Base-by-base conservation (phyloP, 2,113 vertebrate genomes). In the Pedetes capensis region DNA sequence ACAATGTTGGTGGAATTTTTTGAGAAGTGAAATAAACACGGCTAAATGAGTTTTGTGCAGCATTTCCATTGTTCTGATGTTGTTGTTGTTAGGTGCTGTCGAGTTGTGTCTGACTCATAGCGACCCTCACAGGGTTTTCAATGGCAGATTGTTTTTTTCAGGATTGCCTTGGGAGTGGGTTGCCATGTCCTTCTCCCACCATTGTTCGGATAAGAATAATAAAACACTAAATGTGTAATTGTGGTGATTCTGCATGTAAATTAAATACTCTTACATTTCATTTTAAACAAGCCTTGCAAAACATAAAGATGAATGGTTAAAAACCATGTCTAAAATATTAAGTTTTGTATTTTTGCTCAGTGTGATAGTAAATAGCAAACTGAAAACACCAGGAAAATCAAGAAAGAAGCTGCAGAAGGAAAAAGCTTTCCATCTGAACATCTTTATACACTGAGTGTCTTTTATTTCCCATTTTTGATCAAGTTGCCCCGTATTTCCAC, bases 221-320 rank as follows among this genome's bases (percentile, higher is more conserved):
- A 76, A 63, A 71, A 89, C 81, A 69, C 1, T 29, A 74, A 72
- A 39, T 75, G 42, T 53, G 53, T n/a, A 29, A 76, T 61, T 94
- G 59, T 61, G 78, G 49, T 92, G 72, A 92, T 74, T 95, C 80
- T 76, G 22, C 27, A 71, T 90, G 11, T 89, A 44, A 57, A 42
- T 69, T 64, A 84, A 93, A 85, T 85, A 57, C 14, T 79, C 23
- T 86, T 87, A 76, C 10, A 53, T 69, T 91, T 96, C 53, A 18
- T 66, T 71, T 47, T 74, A 93, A 86, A 75, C 29, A 51, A 59
- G 39, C 39, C 29, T 37, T 83, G 42, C 34, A 63, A 85, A 79
- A 88, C 53, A 69, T 80, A 95, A 76, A 85, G 39, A 76, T 49
- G 17, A 82, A 68, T 32, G 12, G 37, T 74, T n/a, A 81, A 83